Base-by-base conservation (phyloP, 2,888 invertebrate genomes). In the Drosophila affinis region DNA sequence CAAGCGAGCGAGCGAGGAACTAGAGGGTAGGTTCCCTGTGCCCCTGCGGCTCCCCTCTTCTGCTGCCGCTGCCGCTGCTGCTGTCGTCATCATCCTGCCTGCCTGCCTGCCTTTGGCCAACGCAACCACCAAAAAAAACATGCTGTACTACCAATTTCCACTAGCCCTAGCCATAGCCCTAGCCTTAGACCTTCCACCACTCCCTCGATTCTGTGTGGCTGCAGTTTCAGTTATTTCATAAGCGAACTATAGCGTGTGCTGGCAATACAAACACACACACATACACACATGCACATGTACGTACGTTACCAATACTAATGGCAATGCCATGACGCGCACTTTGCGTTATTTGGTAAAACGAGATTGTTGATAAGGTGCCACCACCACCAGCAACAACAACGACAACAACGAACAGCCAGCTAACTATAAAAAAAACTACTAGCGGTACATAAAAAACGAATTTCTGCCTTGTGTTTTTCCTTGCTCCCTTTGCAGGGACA, bases 301-400 rank as follows among this genome's bases (percentile, higher is more conserved):
- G 39, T 53, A 34, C 9, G 2, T 9, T 27, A 27, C 27, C 34
- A 27, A 27, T 27, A 9, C 29, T 0, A 29, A 29, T 39, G 14
- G 57, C 62, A 72, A 73, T 73, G 73, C 70, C 63, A 57, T 68
- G 74, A 75, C 75, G 75, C 72, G 74, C 77, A 78, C 78, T 87
- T 87, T 87, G 74, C 76, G 80, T 78, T 89, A 78, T 86, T 90
- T 87, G 77, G 84, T 79, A 84, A 86, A 90, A 86, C 83, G 84
- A 80, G 89, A 89, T 89, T 90, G 84, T 78, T 89, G 90, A 89
- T 90, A 90, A 89, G 76, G 78, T 82, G 85, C 68, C 68, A 76
- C 70, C 70, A 75, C 53, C 60, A 75, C 65, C 67, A 61, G 61
- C 65, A 76, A 69, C 74, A 76, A 74, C 61, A 72, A 47, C 49